A percentile compares a stretch with the other conserved stretches of the same genome.
These are phyloP conservation scores for Acinonyx jubatus DNA, from an alignment of 2,113 vertebrate species.

Conservation along the genomic window DNA sequence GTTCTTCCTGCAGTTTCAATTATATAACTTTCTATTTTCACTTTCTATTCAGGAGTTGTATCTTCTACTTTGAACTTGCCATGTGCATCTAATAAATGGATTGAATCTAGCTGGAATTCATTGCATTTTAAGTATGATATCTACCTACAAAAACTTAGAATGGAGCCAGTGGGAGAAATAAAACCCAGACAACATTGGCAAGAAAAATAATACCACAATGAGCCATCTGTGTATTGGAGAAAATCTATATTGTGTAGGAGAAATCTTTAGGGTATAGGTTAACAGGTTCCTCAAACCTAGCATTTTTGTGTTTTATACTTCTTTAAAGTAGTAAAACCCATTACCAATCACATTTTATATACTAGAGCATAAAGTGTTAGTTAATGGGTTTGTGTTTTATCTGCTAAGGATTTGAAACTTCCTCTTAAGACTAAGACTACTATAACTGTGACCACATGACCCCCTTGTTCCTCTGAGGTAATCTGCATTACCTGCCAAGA, in stretches of 20 bases:
- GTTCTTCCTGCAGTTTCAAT: neutral
- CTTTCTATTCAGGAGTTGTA: neutral
- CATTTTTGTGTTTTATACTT: neutral
- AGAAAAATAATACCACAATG: neutral
- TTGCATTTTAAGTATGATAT: neutral
- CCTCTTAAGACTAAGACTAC: neutral
- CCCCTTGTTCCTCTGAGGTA: neutral
- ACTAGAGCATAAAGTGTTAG: neutral
- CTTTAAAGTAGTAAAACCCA: conserved; percentile 39
- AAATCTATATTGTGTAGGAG: conserved; percentile 7
- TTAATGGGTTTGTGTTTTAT: neutral
- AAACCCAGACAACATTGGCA: neutral
- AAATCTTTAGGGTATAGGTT: neutral
- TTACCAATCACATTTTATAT: conserved; percentile 30
- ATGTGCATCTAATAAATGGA: neutral
- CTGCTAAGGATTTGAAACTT: neutral
- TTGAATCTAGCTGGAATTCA: neutral
- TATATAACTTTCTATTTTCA: neutral
- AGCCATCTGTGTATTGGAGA: neutral
- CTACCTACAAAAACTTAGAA: neutral
- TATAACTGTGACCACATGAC: neutral
- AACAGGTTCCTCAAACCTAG: neutral
- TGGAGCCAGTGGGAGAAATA: neutral
- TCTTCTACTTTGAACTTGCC: conserved; percentile 1
- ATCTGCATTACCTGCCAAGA: neutral